A percentile compares a stretch with the other conserved stretches of the same genome.
phyloP scores from a whole-genome alignment of 2,888 invertebrate genomes.

The Lepidochrysops patricia region DNA sequence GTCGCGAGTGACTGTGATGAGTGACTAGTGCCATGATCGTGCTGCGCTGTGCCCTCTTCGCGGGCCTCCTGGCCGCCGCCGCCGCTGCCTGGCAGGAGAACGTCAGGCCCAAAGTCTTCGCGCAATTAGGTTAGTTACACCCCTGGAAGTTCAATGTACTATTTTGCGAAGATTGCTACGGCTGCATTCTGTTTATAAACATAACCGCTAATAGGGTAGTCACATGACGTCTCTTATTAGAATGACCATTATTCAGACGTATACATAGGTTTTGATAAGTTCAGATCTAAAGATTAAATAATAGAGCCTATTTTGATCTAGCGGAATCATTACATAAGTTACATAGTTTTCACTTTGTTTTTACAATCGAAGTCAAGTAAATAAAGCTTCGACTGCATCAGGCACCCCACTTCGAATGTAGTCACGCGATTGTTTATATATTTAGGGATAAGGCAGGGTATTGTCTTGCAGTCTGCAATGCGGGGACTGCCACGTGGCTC shows the following conservation, averaged over 20 bases:
- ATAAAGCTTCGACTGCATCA: not conserved
- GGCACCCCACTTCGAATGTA: not conserved
- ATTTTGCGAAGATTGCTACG: not conserved
- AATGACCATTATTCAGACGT: not conserved
- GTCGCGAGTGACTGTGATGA: slow-evolving; percentile 67
- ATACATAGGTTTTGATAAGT: not conserved
- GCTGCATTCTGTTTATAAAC: not conserved
- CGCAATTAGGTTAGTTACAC: slow-evolving; percentile 87
- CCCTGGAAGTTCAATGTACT: not conserved
- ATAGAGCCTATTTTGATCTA: not conserved
- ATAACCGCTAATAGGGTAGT: too few relatives aligned
- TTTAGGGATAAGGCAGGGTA: slow-evolving; percentile 31
- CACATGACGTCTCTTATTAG: too few relatives aligned
- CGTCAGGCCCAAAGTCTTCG: slow-evolving; percentile 93
- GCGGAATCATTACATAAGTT: not conserved
- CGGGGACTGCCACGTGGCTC: slow-evolving; percentile 72
- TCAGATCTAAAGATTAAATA: not conserved
- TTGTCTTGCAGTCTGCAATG: slow-evolving; percentile 73
- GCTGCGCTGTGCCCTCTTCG: slow-evolving; percentile 64
- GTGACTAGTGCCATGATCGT: slow-evolving; percentile 73
- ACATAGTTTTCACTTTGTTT: not conserved
- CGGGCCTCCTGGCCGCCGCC: slow-evolving; percentile 72
- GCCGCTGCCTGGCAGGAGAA: slow-evolving; percentile 91
- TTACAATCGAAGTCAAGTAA: not conserved
- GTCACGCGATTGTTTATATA: slow-evolving; percentile 13